phyloP scores from a whole-genome alignment of 2,888 invertebrate genomes.

The Phengaris arion region DNA sequence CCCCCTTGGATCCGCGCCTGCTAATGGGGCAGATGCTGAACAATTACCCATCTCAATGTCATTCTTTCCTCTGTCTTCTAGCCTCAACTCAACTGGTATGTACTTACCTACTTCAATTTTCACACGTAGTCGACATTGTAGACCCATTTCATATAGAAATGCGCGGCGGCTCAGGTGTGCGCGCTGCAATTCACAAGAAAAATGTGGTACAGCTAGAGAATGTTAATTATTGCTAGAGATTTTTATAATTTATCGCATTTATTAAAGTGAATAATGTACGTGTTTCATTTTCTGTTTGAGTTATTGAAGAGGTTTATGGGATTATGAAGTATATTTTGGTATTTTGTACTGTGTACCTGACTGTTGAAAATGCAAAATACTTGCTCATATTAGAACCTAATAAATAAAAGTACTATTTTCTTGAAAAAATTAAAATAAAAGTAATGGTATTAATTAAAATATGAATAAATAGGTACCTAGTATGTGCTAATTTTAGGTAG shows the following conservation, averaged over 20 bases:
- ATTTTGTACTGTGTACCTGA: no score
- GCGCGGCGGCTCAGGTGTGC: constrained; percentile 57
- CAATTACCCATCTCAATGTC: no score
- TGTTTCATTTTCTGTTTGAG: not conserved
- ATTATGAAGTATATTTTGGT: not conserved
- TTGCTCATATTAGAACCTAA: no score
- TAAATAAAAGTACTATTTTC: no score
- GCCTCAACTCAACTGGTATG: not conserved
- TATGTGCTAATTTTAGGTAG: no score
- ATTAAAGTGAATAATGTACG: not conserved
- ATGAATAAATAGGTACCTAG: no score
- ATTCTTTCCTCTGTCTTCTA: not conserved
- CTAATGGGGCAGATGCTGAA: no score
- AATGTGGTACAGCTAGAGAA: not conserved
- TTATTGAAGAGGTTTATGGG: not conserved
- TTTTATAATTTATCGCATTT: constrained; percentile 10
- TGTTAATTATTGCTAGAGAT: constrained; percentile 19
- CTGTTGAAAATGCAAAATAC: no score
- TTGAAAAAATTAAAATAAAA: no score
- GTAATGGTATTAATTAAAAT: no score
- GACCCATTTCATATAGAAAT: constrained; percentile 47
- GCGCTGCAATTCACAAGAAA: constrained; percentile 38
- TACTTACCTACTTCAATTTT: not conserved
- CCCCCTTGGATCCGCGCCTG: no score
- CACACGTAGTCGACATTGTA: constrained; percentile 39